Conservation (phyloP, 2,888 invertebrate species). For the Halictus quadricinctus region DNA sequence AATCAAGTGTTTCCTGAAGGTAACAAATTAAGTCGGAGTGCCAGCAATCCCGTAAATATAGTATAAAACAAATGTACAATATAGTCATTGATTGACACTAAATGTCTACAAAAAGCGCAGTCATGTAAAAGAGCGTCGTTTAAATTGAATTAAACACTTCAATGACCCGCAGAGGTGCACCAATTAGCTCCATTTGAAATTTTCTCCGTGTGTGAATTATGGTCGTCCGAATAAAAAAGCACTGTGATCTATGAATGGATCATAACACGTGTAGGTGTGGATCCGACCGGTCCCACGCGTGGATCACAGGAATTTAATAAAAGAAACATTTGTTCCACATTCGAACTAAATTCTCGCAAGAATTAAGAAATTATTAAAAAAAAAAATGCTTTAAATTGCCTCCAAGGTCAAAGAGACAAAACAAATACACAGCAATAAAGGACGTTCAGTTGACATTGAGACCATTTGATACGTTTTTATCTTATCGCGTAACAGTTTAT, state of each 20-base stretch:
- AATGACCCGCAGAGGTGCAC: not conserved
- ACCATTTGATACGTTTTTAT: not conserved
- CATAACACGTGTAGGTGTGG: not conserved
- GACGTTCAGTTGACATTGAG: not conserved
- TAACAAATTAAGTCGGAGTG: no score
- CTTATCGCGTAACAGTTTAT: not conserved
- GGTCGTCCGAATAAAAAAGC: no score
- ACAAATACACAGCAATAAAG: not conserved
- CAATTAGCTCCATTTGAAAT: not conserved
- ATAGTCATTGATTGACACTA: not conserved
- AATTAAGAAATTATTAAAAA: not conserved
- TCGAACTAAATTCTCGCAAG: not conserved
- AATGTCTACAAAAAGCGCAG: no score
- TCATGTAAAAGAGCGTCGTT: no score
- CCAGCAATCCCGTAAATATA: no score
- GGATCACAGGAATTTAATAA: not conserved
- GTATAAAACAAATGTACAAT: no score
- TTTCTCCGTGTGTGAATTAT: no score
- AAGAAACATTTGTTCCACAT: not conserved
- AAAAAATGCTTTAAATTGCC: not conserved
- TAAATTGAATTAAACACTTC: not conserved
- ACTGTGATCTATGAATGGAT: no score
- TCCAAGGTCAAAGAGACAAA: not conserved
- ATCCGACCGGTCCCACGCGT: not conserved
- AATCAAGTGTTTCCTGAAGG: not conserved